Conservation (phyloP, 2,888 invertebrate genomes). For the Mechanitis messenoides region DNA sequence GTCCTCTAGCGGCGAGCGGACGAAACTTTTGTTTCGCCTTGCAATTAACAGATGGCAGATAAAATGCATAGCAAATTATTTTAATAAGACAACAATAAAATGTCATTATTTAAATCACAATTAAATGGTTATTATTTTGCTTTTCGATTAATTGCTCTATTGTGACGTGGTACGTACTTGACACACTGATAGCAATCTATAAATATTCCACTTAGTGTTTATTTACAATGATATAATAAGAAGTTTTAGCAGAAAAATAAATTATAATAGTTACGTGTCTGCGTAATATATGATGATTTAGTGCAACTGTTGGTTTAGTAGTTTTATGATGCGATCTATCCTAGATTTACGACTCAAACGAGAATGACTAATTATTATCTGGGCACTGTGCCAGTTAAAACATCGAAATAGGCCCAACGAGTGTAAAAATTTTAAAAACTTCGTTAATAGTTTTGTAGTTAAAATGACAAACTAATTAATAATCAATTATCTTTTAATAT, state of each 20-base stretch:
- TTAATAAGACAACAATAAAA: not conserved
- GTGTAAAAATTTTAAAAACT: conserved; percentile 29
- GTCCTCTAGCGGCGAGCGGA: conserved; percentile 61
- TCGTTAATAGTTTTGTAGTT: conserved; percentile 21
- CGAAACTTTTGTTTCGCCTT: conserved; percentile 37
- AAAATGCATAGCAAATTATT: conserved; percentile 7
- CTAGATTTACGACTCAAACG: conserved; percentile 46
- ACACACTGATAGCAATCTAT: conserved; percentile 5
- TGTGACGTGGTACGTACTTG: conserved; percentile 6
- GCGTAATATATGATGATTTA: not conserved
- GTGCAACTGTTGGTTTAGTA: conserved; percentile 5
- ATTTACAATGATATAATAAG: not conserved
- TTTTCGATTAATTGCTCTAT: conserved; percentile 4
- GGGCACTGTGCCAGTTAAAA: conserved; percentile 55
- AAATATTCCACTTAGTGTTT: conserved; percentile 4
- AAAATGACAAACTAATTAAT: not conserved
- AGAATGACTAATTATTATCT: conserved; percentile 69
- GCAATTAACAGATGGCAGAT: conserved; percentile 48
- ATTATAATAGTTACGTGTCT: not conserved
- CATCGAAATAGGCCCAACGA: conserved; percentile 35
- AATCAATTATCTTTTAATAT: not conserved
- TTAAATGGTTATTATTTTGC: conserved; percentile 5
- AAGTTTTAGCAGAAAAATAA: not conserved
- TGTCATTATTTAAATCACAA: conserved; percentile 6
- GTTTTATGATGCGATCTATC: conserved; percentile 49